Base-by-base conservation (phyloP, 2,797 vertebrate genomes). In the Oreonectes daqikongensis region DNA sequence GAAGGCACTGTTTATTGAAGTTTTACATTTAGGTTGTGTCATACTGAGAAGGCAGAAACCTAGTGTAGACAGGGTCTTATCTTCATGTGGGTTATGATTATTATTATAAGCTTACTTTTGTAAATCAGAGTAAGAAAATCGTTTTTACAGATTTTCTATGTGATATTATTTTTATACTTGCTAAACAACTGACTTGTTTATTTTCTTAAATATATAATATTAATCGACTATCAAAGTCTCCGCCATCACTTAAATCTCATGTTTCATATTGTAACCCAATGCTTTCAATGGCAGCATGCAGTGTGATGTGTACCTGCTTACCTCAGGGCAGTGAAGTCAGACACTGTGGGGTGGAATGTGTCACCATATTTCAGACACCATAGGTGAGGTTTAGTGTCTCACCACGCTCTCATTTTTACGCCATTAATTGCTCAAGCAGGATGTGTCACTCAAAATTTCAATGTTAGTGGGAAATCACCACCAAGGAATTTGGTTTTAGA, bases 21-120 rank as follows among this genome's bases (percentile, higher is more conserved):
- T 79, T 67, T 73, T 69, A 80, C 80, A 80, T 60, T 84, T 69
- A 75, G 38, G n/a, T 76, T 65, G 75, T 72, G 74, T 79, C 79
- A 60, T 57, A 66, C 46, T 20, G 61, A n/a, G 1, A n/a, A 53
- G 40, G 32, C 60, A 32, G 32, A 32, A 32, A n/a, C n/a, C n/a
- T n/a, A n/a, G n/a, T n/a, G n/a, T n/a, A n/a, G n/a, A n/a, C n/a
- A n/a, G n/a, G n/a, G n/a, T n/a, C n/a, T n/a, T n/a, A n/a, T n/a
- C n/a, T n/a, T n/a, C n/a, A n/a, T n/a, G n/a, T n/a, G n/a, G n/a
- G n/a, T n/a, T n/a, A n/a, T n/a, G n/a, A n/a, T n/a, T n/a, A n/a
- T 10, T 35, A 10, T 35, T 35, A 35, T 35, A 9, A 9, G 35
- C 35, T 9, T 35, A 35, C 8, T 2, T 35, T 35, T 35, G 9